phyloP scores from a whole-genome alignment of 2,797 vertebrate species.

The Pyrocephalus nanus region DNA sequence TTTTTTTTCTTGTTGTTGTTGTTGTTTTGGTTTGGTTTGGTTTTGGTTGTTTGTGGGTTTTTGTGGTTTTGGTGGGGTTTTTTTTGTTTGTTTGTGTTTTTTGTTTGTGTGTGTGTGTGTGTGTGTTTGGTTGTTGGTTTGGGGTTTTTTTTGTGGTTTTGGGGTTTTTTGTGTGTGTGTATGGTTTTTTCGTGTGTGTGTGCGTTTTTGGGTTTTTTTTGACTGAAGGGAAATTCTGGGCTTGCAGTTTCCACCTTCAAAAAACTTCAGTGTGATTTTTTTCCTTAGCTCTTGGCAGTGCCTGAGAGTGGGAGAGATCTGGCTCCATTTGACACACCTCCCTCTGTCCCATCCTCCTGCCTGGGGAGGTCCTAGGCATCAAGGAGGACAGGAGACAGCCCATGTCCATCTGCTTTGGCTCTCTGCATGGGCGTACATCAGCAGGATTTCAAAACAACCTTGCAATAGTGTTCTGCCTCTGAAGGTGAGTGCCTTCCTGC shows the following conservation, averaged over 20 bases:
- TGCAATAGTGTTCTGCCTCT: not conserved
- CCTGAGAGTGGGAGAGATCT: not conserved
- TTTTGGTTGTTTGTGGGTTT: too few relatives aligned
- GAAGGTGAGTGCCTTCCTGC: not conserved
- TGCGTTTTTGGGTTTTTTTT: not conserved
- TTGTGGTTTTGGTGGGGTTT: too few relatives aligned
- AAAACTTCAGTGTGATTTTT: not conserved
- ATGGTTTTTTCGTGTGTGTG: too few relatives aligned
- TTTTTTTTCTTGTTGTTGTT: too few relatives aligned
- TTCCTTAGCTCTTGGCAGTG: not conserved
- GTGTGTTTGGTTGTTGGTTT: too few relatives aligned
- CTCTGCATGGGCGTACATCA: accelerated
- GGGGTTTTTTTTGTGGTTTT: not conserved
- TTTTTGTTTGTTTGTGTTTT: too few relatives aligned
- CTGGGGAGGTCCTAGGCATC: not conserved
- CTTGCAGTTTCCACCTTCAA: accelerated
- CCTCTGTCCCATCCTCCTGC: not conserved
- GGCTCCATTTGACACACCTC: not conserved
- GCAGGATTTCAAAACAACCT: not conserved
- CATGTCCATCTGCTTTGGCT: not conserved
- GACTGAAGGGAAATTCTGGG: not conserved
- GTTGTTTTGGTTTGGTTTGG: too few relatives aligned
- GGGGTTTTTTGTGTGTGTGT: too few relatives aligned
- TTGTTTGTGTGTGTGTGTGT: too few relatives aligned
- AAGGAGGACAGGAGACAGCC: not conserved